These are phyloP conservation scores for Drosophila athabasca DNA, from an alignment of 1,140 invertebrate species.

Conservation along the genomic window DNA sequence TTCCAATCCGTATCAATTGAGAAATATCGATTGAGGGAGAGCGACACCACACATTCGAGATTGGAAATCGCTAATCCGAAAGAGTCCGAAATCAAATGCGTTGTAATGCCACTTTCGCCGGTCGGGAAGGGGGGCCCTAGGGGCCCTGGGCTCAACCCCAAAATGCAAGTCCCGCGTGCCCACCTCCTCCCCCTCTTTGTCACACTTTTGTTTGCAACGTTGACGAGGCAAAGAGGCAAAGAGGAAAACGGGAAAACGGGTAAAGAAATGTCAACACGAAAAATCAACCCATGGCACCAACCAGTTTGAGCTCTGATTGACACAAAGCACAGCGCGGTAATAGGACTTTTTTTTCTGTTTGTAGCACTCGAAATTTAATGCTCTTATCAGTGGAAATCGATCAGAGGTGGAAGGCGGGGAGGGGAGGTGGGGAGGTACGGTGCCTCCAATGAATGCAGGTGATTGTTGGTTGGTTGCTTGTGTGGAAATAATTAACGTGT, in stretches of 20 bases:
- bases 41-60: slow-evolving; percentile 70
- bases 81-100: slow-evolving; percentile 58
- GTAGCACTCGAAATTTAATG: slow-evolving; percentile 69
- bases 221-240: slow-evolving; percentile 51
- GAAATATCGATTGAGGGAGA: slow-evolving; percentile 22
- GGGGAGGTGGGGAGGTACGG: no score
- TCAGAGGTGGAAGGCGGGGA: slow-evolving; percentile 23
- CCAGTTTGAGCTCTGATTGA: slow-evolving; percentile 63
- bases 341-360: slow-evolving; percentile 52
- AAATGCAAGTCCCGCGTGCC: not conserved
- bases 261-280: slow-evolving; percentile 67
- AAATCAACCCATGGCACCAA: slow-evolving; percentile 33
- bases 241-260: slow-evolving; percentile 20
- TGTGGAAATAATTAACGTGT: slow-evolving; percentile 80
- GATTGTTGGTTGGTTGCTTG: slow-evolving; percentile 61
- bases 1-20: not conserved
- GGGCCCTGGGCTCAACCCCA: slow-evolving; percentile 3
- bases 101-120: slow-evolving; percentile 75
- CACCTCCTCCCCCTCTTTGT: slow-evolving; percentile 1
- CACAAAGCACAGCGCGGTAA: slow-evolving; percentile 46
- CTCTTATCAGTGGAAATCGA: slow-evolving; percentile 76
- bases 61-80: slow-evolving; percentile 35
- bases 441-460: slow-evolving; percentile 65
- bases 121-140: slow-evolving; percentile 16
- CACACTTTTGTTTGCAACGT: slow-evolving; percentile 71